Evolutionary conservation across 2,888 invertebrate species (phyloP), one percentile per base, ranked within the genome.

Genomic region (Polymixis flavicincta): DNA sequence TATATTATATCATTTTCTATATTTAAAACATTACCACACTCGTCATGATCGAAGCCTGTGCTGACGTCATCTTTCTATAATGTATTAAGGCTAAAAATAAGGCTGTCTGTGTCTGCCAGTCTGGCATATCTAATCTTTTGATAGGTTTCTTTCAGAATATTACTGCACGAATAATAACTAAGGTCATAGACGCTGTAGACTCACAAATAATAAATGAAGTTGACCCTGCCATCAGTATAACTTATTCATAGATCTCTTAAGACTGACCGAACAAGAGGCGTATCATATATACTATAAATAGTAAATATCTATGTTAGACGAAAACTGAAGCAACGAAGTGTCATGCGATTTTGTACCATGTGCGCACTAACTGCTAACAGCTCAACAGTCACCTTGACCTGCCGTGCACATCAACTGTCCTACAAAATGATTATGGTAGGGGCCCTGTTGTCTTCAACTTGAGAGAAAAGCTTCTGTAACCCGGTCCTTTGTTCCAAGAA

Each of bases 11-110:
- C 32, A 32, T 82, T 70, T 54, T 70, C 78, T 82, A 81, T 82
- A 82, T 82, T 82, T 81, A 81, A 78, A 82, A 55, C 74, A 67
- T 80, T 77, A 54, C 72, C 52, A 77, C 72, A 64, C 32, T 77
- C 59, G 64, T 50, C 52, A 68, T 66, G 78, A 14, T 59, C 66
- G 8, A 32, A 82, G 70, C 74, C 74, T 81, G 67, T 60, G 70
- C 59, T 81, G 63, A 67, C 83, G 78, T 81, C 74, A 82, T 74
- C 25, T 50, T 59, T 67, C 54, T 78, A 50, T 63, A 81, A 60
- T 55, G 78, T 66, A 37, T 66, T n/a, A 50, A 54, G 32, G 63
- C 17, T 82, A 63, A 77, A 65, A 50, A 65, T 72, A 69, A 69
- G 65, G 57, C 52, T 69, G 54, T 55, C 28, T 72, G 64, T 65